phyloP scores from a whole-genome alignment of 2,888 invertebrate genomes.

The Cartodere bifasciata region DNA sequence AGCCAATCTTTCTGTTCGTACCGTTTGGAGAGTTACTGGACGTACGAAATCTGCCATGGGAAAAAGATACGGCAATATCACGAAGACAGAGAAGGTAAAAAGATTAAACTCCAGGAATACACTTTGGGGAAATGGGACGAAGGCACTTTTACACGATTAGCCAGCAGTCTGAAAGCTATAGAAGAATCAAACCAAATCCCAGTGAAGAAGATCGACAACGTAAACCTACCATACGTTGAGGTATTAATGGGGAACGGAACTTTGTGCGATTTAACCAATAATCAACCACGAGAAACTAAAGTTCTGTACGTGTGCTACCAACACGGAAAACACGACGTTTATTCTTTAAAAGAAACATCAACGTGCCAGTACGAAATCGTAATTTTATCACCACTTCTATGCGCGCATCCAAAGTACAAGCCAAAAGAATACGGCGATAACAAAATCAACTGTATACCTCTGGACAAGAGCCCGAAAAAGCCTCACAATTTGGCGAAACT shows the following conservation, averaged over 20 bases:
- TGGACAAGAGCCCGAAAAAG: constrained; percentile 53
- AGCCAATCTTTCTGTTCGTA: constrained; percentile 71
- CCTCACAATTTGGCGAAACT: constrained; percentile 59
- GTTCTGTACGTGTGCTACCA: constrained; percentile 82
- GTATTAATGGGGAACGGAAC: constrained; percentile 84
- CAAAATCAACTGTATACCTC: constrained; percentile 59
- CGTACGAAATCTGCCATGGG: constrained; percentile 93
- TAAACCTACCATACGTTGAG: constrained; percentile 76
- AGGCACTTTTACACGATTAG: constrained; percentile 46
- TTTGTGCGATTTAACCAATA: constrained; percentile 72
- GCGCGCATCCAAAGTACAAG: constrained; percentile 79
- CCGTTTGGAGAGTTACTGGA: constrained; percentile 85
- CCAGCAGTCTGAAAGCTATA: constrained; percentile 37
- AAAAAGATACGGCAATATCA: constrained; percentile 86
- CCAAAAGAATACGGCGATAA: constrained; percentile 67
- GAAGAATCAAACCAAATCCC: constrained; percentile 39
- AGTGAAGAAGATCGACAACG: constrained; percentile 72
- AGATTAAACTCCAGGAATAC: constrained; percentile 73
- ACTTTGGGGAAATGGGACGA: constrained; percentile 68
- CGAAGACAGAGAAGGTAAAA: constrained; percentile 82
- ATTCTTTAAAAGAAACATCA: constrained; percentile 83
- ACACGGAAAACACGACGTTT: constrained; percentile 83
- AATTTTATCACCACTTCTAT: constrained; percentile 75
- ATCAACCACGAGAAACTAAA: constrained; percentile 66
- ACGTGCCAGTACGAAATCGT: constrained; percentile 92